Evolutionary conservation across 2,113 vertebrate species (phyloP), one percentile per base, ranked within the genome.

Genomic region (Poeciliopsis prolifica): DNA sequence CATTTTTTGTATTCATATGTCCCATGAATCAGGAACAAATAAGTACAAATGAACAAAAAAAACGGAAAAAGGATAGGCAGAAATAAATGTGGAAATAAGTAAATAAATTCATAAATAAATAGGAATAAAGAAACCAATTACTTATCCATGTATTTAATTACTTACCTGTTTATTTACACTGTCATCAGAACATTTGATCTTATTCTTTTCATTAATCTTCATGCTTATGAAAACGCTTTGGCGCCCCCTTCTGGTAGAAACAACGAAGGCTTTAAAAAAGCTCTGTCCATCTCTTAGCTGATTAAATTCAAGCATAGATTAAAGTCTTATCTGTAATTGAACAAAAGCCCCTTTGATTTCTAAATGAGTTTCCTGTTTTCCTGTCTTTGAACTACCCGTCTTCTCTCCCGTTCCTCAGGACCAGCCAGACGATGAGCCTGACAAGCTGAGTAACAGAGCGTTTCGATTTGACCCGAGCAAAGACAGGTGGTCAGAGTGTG

Each of bases 381-480:
- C 26, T 13, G 37, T 48, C 42, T 15, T 17, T 48, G 14, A 42
- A 44, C 42, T 19, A 19, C 33, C 61, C 17, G 10, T 51, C 13
- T 24, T 51, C 40, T 29, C 5, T 65, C 24, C 63, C 22, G 12
- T 51, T 3, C 14, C 26, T 29, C 89, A 98, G 97, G 92, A 96
- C 88, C 92, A 92, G 72, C 97, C 96, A 30, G 95, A 97, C 9
- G 96, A 98, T 61, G 97, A 98, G 74, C 97, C 95, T 24, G 96
- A 98, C 91, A 94, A 95, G 89, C 90, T 98, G 89, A 97, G 95
- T 87, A 96, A 95, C 92, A 93, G 92, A 61, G 83, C 88, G 33
- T 94, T 97, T 90, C 93, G 86, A 78, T 97, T 97, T 61, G 95
- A 98, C 87, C 96, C 96, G 0, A 78, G 89, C 79, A 95, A 87